These are phyloP conservation scores for Oscheius onirici DNA, from an alignment of 2,888 invertebrate genomes.

Conservation along the genomic window DNA sequence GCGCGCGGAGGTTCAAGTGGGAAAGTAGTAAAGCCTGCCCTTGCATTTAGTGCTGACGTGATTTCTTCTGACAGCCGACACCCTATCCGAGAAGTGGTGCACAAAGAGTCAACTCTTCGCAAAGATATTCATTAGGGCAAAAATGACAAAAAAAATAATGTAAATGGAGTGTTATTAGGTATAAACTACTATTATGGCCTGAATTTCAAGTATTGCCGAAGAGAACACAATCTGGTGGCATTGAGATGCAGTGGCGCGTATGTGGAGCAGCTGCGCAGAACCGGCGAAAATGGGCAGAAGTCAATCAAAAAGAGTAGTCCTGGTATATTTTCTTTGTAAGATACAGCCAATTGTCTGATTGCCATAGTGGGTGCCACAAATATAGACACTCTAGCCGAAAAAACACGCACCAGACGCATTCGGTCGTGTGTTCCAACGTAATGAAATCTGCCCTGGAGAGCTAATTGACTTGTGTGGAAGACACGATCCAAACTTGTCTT, in stretches of 20 bases:
- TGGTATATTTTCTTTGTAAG: background rate
- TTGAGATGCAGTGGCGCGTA: conserved; percentile 33
- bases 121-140: background rate
- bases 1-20: conserved; percentile 33
- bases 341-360: background rate
- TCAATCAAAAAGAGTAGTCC: conserved; percentile 19
- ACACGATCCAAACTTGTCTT: background rate
- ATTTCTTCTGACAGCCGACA: conserved; percentile 33
- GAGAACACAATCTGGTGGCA: conserved; percentile 28
- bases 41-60: conserved; percentile 33
- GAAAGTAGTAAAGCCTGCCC: conserved; percentile 33
- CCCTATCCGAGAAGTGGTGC: conserved; percentile 26
- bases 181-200: conserved; percentile 11
- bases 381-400: background rate
- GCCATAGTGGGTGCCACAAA: background rate
- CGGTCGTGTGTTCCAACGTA: conserved; percentile 25
- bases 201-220: conserved; percentile 18
- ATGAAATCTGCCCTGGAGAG: conserved; percentile 25
- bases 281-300: conserved; percentile 12
- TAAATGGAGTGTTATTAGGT: too few species aligned
- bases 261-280: conserved; percentile 26
- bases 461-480: conserved; percentile 18
- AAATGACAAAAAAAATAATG: too few species aligned
- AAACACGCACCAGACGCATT: conserved; percentile 15
- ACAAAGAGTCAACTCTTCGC: conserved; percentile 8